A percentile compares a stretch with the other conserved stretches of the same genome.
Evolutionary conservation across 2,113 vertebrate genomes (phyloP).

Genomic region (Strigops habroptila): DNA sequence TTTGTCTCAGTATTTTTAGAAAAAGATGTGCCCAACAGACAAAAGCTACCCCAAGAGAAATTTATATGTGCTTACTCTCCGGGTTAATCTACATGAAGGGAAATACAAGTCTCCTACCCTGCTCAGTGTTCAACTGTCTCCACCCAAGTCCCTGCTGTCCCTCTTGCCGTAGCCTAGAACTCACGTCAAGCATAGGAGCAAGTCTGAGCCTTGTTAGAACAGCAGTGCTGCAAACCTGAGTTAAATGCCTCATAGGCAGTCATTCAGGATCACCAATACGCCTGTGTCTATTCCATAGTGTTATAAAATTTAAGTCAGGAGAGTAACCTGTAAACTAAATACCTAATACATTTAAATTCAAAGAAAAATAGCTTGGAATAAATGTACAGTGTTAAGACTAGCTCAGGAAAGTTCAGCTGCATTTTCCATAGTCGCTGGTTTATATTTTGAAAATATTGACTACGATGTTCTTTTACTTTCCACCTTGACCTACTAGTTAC

Average conservation of each 20-base stretch:
- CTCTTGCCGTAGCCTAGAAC: neutral
- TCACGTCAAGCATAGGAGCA: neutral
- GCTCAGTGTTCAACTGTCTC: neutral
- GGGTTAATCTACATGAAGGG: neutral
- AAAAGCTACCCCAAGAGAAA: neutral
- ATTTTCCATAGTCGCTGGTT: rapidly evolving
- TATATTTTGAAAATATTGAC: neutral
- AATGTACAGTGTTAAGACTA: neutral
- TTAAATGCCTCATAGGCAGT: neutral
- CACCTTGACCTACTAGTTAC: neutral
- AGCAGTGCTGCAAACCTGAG: neutral
- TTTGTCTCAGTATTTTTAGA: neutral
- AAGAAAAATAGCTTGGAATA: neutral
- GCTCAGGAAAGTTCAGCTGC: neutral
- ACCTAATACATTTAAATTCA: neutral
- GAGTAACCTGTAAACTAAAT: neutral
- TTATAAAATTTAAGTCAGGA: neutral
- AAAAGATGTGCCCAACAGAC: neutral
- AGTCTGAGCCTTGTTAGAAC: neutral
- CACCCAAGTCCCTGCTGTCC: rapidly evolving
- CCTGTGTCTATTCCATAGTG: neutral
- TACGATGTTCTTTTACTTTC: neutral
- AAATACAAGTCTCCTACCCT: neutral
- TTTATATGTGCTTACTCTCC: neutral
- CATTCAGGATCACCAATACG: neutral